A percentile compares a stretch with the other conserved stretches of the same genome.
Conservation (phyloP, 2,113 vertebrate species). For the Emberiza fucata region DNA sequence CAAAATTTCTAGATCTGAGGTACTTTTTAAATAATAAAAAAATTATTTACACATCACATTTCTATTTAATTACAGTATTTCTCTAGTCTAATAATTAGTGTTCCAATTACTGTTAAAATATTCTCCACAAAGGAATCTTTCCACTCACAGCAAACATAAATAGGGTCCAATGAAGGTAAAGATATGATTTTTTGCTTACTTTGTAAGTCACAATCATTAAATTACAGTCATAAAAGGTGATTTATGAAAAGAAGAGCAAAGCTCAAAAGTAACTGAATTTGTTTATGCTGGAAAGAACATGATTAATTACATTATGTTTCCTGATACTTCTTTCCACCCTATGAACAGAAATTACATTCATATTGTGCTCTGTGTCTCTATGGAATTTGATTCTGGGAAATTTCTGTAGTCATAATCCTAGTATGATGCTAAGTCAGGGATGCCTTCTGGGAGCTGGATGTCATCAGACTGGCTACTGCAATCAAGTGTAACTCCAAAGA, state of each 20-base stretch:
- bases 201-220: neutral
- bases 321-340: neutral
- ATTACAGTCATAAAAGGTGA: neutral
- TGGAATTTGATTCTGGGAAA: neutral
- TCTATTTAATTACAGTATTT: neutral
- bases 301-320: neutral
- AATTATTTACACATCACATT: neutral
- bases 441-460: neutral
- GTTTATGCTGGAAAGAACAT: neutral
- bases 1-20: neutral
- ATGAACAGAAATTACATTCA: neutral
- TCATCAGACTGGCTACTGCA: neutral
- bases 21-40: neutral
- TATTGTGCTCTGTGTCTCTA: neutral
- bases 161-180: neutral
- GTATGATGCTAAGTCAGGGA: neutral
- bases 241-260: neutral
- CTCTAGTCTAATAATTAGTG: neutral
- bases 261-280: neutral
- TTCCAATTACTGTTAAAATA: neutral
- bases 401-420: neutral
- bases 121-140: neutral
- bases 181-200: neutral
- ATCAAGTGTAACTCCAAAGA: neutral
- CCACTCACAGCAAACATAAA: neutral